Conservation (phyloP, 1,140 invertebrate genomes). For the Cyclargus thomasi region DNA sequence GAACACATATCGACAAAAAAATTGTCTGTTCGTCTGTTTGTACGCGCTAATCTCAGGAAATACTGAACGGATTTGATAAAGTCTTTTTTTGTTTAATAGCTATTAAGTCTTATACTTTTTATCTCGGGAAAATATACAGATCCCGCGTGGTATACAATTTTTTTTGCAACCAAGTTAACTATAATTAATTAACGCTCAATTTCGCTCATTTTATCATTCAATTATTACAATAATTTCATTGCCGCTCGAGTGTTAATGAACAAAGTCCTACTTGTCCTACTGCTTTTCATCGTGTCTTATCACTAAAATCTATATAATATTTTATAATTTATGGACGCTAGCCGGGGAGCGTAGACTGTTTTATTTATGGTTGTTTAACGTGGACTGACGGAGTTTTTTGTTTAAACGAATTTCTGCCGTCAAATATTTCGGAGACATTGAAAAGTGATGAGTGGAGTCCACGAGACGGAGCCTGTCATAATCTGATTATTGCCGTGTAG, state of each 20-base stretch:
- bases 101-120: no score
- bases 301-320: no score
- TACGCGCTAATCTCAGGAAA: no score
- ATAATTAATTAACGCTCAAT: neutral
- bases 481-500: slow-evolving; percentile 69
- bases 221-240: neutral
- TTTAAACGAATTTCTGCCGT: slow-evolving; percentile 45
- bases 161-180: no score
- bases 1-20: no score
- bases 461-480: slow-evolving; percentile 66
- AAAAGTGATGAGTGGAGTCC: slow-evolving; percentile 57
- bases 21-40: no score
- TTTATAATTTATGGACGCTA: neutral
- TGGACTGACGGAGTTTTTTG: slow-evolving; percentile 17
- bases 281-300: no score
- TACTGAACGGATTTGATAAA: no score
- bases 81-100: no score
- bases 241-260: neutral
- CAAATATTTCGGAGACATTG: slow-evolving; percentile 49
- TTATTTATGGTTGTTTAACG: slow-evolving; percentile 1
- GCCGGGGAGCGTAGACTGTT: neutral
- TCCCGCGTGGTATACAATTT: no score
- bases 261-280: neutral
- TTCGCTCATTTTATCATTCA: neutral
- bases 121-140: no score